Conservation (phyloP, 2,113 vertebrate genomes). For the Phycodurus eques region DNA sequence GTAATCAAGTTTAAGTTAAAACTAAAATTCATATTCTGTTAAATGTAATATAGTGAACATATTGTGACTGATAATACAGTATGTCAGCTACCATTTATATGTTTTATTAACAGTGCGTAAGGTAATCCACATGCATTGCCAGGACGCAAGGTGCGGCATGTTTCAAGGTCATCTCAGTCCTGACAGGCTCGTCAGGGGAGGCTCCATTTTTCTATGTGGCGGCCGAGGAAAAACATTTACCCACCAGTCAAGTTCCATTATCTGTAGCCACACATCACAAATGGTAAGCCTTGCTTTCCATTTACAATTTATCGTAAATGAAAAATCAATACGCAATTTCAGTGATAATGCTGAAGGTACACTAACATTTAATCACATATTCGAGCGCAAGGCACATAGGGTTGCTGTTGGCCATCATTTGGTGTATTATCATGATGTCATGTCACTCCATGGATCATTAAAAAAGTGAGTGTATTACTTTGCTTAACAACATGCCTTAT, state of each 20-base stretch:
- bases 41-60: not conserved
- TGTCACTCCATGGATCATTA: not conserved
- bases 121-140: not conserved
- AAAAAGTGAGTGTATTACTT: not conserved
- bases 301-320: slow-evolving; percentile 33
- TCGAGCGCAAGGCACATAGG: not conserved
- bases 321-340: slow-evolving; percentile 59
- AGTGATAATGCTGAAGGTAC: slow-evolving; percentile 46
- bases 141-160: slow-evolving; percentile 22
- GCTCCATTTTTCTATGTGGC: slow-evolving; percentile 1
- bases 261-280: slow-evolving; percentile 21
- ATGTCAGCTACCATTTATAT: not conserved
- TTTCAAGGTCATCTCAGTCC: slow-evolving; percentile 39
- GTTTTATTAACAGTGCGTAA: not conserved
- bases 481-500: not conserved
- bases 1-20: too few relatives aligned
- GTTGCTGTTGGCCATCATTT: not conserved
- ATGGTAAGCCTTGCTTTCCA: slow-evolving; percentile 2
- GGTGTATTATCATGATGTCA: not conserved
- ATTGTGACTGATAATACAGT: not conserved
- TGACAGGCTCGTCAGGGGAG: slow-evolving; percentile 12
- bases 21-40: too few relatives aligned
- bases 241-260: slow-evolving; percentile 16
- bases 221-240: slow-evolving; percentile 27
- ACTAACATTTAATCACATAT: slow-evolving; percentile 25